phyloP scores from a whole-genome alignment of 1,140 invertebrate genomes.

The Drosophila ananassae region DNA sequence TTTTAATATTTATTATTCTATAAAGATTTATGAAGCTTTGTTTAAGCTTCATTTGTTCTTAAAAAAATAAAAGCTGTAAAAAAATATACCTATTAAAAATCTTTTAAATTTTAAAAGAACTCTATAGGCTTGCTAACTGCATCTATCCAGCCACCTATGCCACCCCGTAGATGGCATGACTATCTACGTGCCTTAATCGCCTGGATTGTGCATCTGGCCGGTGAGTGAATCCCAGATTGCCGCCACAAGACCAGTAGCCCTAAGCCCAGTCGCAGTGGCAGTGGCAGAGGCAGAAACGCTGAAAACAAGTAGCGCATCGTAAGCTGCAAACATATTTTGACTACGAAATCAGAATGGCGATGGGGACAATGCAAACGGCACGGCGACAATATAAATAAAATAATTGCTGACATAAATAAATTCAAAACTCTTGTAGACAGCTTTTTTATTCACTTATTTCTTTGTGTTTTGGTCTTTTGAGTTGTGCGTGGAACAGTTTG shows the following conservation, averaged over 20 bases:
- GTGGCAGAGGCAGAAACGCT: constrained; percentile 13
- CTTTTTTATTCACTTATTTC: constrained; percentile 4
- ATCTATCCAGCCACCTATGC: not conserved
- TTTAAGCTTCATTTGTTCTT: no score
- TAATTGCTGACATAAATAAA: constrained; percentile 83
- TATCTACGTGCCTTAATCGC: constrained; percentile 19
- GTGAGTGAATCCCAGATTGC: constrained; percentile 1
- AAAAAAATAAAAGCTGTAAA: no score
- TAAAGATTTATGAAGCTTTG: no score
- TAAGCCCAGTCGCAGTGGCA: constrained; percentile 6
- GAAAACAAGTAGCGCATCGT: constrained; percentile 64
- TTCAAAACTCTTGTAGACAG: constrained; percentile 62
- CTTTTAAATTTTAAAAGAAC: no score
- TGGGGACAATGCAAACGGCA: constrained; percentile 48
- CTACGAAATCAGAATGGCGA: constrained; percentile 70
- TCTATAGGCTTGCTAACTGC: not conserved
- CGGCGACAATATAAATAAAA: constrained; percentile 80
- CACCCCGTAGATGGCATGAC: not conserved
- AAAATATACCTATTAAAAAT: no score
- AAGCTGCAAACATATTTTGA: constrained; percentile 79
- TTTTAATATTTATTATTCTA: no score
- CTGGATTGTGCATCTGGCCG: constrained; percentile 11
- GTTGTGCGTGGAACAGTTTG: constrained; percentile 69
- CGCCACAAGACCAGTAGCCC: constrained; percentile 65
- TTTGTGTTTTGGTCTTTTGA: constrained; percentile 20